These are phyloP conservation scores for Phragmatobia fuliginosa DNA, from an alignment of 2,888 invertebrate genomes.

Conservation along the genomic window DNA sequence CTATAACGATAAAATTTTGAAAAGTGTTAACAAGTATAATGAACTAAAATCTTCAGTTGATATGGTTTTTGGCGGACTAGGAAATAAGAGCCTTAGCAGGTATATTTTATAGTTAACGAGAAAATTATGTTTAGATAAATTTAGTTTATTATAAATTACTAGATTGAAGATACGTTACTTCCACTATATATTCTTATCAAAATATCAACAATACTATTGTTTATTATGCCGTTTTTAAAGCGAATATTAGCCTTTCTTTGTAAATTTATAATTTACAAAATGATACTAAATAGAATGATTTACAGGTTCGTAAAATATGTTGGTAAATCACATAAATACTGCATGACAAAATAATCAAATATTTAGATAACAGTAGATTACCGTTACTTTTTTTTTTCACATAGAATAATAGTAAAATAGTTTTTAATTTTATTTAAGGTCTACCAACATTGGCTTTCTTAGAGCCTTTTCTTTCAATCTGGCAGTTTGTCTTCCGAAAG, in stretches of 20 bases:
- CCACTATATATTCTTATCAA: no score
- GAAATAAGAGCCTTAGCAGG: constrained; percentile 17
- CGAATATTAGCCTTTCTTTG: neutral
- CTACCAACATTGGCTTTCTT: constrained; percentile 17
- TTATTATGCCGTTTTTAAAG: neutral
- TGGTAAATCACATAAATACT: neutral
- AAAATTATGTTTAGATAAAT: no score
- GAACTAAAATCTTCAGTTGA: constrained; percentile 14
- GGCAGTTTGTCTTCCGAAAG: constrained; percentile 71
- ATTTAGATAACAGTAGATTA: neutral
- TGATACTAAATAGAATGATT: neutral
- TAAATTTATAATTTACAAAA: neutral
- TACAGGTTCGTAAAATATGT: neutral
- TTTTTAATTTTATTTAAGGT: constrained; percentile 16
- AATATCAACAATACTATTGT: neutral
- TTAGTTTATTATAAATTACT: no score
- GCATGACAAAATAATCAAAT: neutral
- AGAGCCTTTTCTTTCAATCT: constrained; percentile 45
- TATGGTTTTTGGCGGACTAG: constrained; percentile 25
- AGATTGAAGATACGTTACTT: no score
- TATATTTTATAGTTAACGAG: no score
- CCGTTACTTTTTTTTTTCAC: neutral
- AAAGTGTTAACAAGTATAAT: constrained; percentile 28
- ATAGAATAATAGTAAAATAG: neutral
- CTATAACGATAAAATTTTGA: constrained; percentile 16